phyloP scores from a whole-genome alignment of 2,113 vertebrate species.

The Colossoma macropomum region DNA sequence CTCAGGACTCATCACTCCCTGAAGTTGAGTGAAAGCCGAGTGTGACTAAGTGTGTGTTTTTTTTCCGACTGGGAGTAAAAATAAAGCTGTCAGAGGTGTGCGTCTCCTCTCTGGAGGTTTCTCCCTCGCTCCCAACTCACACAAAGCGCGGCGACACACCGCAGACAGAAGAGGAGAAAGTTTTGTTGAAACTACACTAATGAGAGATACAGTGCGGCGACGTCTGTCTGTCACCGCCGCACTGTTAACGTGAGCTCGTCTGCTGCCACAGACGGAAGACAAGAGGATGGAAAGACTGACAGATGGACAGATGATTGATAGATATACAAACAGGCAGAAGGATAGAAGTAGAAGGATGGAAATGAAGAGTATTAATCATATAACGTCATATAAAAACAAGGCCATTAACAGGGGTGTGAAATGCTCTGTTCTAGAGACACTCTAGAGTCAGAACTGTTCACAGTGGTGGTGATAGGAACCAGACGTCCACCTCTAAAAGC shows the following conservation, averaged over 20 bases:
- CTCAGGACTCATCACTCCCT: too few relatives aligned
- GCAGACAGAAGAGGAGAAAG: neutral
- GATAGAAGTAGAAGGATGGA: too few relatives aligned
- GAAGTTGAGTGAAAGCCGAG: neutral
- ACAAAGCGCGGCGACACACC: neutral
- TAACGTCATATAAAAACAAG: too few relatives aligned
- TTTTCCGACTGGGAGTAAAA: neutral
- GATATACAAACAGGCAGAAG: neutral
- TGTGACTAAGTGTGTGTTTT: neutral
- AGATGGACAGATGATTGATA: neutral
- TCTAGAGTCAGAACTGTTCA: too few relatives aligned
- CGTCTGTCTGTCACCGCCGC: neutral
- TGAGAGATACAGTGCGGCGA: neutral
- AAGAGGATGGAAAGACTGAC: neutral
- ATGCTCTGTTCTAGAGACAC: too few relatives aligned
- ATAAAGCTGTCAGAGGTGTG: conserved; percentile 11
- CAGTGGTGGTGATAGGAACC: too few relatives aligned
- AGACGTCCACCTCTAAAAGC: too few relatives aligned
- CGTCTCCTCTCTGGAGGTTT: neutral
- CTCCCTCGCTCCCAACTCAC: neutral
- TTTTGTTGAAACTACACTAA: neutral
- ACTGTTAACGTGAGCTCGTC: neutral
- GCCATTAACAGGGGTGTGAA: too few relatives aligned
- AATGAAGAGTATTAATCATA: too few relatives aligned
- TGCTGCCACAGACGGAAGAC: neutral